phyloP scores from a whole-genome alignment of 2,797 vertebrate species.

The Alectoris magna region DNA sequence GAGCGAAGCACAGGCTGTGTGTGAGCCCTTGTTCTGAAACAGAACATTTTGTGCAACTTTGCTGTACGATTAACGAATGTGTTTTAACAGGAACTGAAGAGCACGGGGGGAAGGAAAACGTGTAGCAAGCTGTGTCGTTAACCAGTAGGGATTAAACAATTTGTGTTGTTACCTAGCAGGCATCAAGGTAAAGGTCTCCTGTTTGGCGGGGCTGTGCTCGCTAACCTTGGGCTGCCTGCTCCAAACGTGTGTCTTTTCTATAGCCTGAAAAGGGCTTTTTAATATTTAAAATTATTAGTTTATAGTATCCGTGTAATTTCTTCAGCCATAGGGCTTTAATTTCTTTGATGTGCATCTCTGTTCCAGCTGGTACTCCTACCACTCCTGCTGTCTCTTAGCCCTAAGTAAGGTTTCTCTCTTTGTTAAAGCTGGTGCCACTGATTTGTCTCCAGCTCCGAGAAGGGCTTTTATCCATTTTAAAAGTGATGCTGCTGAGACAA shows the following conservation, averaged over 20 bases:
- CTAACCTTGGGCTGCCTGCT: constrained; percentile 78
- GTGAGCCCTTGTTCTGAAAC: constrained; percentile 48
- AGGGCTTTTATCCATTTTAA: constrained; percentile 67
- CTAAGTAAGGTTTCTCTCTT: constrained; percentile 75
- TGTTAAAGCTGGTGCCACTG: constrained; percentile 66
- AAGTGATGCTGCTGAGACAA: constrained; percentile 54
- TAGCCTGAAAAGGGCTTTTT: constrained; percentile 75
- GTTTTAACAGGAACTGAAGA: constrained; percentile 39
- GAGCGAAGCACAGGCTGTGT: constrained; percentile 29
- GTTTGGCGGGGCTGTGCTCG: constrained; percentile 54
- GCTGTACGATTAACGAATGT: constrained; percentile 47
- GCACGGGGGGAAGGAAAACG: neutral
- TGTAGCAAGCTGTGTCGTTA: constrained; percentile 56
- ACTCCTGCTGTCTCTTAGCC: constrained; percentile 76
- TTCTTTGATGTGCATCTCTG: constrained; percentile 78
- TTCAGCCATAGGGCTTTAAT: constrained; percentile 79
- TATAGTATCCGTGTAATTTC: constrained; percentile 77
- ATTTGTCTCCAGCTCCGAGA: constrained; percentile 63
- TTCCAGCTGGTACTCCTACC: constrained; percentile 73
- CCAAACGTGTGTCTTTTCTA: constrained; percentile 66
- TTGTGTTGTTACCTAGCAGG: constrained; percentile 69
- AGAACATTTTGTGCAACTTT: constrained; percentile 72
- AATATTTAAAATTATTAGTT: constrained; percentile 83
- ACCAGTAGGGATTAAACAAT: constrained; percentile 63
- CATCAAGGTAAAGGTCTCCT: constrained; percentile 54